phyloP scores from a whole-genome alignment of 1,140 invertebrate genomes.

The Galleria mellonella region DNA sequence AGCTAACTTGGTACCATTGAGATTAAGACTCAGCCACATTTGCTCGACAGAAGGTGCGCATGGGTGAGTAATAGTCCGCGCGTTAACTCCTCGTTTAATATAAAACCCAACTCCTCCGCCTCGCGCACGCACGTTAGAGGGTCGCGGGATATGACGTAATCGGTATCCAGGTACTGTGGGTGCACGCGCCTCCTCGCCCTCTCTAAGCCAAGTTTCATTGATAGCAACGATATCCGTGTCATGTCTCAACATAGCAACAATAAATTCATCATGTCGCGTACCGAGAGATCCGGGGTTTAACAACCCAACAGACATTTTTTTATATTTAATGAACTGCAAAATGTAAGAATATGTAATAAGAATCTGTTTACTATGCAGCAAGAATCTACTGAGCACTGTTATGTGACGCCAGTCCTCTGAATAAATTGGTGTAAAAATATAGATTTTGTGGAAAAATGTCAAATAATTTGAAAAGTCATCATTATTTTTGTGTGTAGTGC shows the following conservation, averaged over 20 bases:
- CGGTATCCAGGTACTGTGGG: neutral
- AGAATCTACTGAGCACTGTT: too few relatives aligned
- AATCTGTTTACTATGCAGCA: too few relatives aligned
- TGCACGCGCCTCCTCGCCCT: neutral
- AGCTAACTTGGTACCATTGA: neutral
- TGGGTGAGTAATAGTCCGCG: neutral
- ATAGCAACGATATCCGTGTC: neutral
- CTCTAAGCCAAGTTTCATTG: neutral
- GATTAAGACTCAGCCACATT: neutral
- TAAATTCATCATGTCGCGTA: slow-evolving; percentile 1
- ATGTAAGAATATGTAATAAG: too few relatives aligned
- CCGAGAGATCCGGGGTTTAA: neutral
- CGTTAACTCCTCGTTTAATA: neutral
- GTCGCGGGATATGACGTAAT: neutral
- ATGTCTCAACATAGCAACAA: neutral
- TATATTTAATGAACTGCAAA: too few relatives aligned
- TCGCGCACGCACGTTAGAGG: neutral
- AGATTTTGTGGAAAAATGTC: too few relatives aligned
- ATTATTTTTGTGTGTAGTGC: too few relatives aligned
- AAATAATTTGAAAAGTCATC: too few relatives aligned
- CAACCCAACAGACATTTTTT: neutral
- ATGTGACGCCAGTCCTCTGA: too few relatives aligned
- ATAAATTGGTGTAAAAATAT: too few relatives aligned
- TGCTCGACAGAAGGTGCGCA: neutral
- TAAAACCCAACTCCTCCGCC: neutral